Evolutionary conservation across 2,888 invertebrate species (phyloP), one percentile per base, ranked within the genome.

Genomic region (Diabrotica balteata): DNA sequence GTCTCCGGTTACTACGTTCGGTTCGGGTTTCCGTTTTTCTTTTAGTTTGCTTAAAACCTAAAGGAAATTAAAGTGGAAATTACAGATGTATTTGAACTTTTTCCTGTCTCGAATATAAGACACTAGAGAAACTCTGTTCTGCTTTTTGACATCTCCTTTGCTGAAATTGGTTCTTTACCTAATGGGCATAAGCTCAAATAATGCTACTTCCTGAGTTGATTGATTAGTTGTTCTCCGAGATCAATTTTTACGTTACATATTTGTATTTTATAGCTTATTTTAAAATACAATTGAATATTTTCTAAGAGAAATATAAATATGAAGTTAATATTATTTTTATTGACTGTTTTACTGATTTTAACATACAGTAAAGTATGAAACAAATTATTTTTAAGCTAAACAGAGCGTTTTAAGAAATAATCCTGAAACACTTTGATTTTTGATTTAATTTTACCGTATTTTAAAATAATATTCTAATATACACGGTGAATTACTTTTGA

Each of bases 1-100:
- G 81, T 82, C 82, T 82, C 82, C 79, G 80, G 81, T 82, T 82
- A 80, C 81, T 78, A 80, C 79, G 80, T 79, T 80, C 78, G 77
- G 79, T 75, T 77, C 78, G 72, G 77, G 76, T 77, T 78, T 71
- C 75, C 73, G 76, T 79, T 73, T 75, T 32, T 73, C 76, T 75
- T 71, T 73, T 74, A 73, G 77, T 78, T 78, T 78, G 75, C 76
- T 75, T 73, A 74, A 77, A 77, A 76, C 77, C 75, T 74, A 73
- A 76, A 77, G 77, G 74, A 80, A 80, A 80, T 81, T 79, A 80
- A 80, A 81, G 80, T 81, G 80, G 79, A 81, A 81, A 81, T 81
- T 81, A 80, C 80, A 78, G 77, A 78, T 76, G 77, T 78, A 76
- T 77, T 72, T 67, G 70, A 68, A 69, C 60, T 65, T 69, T 68